Evolutionary conservation across 2,888 invertebrate species (phyloP).

Genomic region (Rhogogaster chlorosoma): DNA sequence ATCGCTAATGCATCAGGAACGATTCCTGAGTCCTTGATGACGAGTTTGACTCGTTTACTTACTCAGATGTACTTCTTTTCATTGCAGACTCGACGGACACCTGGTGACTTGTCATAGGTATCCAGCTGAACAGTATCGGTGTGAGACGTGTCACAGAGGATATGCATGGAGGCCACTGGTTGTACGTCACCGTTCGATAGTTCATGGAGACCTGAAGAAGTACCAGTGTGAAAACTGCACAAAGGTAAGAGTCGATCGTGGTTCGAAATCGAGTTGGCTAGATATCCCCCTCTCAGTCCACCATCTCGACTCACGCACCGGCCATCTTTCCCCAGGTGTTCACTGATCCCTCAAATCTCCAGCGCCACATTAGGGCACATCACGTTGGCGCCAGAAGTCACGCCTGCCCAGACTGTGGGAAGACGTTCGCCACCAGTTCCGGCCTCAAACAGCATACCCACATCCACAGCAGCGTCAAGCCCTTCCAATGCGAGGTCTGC

Average conservation of each 20-base stretch:
- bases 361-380: conserved; percentile 96
- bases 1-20: background rate
- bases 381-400: conserved; percentile 98
- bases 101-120: conserved; percentile 89
- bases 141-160: conserved; percentile 91
- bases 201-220: conserved; percentile 90
- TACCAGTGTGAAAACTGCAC: conserved; percentile 96
- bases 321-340: conserved; percentile 87
- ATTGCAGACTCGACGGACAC: conserved; percentile 91
- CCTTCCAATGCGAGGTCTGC: conserved; percentile 98
- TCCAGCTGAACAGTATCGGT: conserved; percentile 88
- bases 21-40: background rate
- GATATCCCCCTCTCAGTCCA: conserved; percentile 33
- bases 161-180: conserved; percentile 91
- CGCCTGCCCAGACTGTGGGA: conserved; percentile 99
- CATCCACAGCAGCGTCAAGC: conserved; percentile 98
- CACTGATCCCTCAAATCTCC: conserved; percentile 97
- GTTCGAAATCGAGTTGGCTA: conserved; percentile 60
- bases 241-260: conserved; percentile 82
- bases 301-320: conserved; percentile 29
- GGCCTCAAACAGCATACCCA: conserved; percentile 99
- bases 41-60: background rate
- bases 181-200: conserved; percentile 89
- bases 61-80: conserved; percentile 51
- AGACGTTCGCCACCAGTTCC: conserved; percentile 98